Conservation (phyloP, 2,113 vertebrate genomes). For the Solea senegalensis region DNA sequence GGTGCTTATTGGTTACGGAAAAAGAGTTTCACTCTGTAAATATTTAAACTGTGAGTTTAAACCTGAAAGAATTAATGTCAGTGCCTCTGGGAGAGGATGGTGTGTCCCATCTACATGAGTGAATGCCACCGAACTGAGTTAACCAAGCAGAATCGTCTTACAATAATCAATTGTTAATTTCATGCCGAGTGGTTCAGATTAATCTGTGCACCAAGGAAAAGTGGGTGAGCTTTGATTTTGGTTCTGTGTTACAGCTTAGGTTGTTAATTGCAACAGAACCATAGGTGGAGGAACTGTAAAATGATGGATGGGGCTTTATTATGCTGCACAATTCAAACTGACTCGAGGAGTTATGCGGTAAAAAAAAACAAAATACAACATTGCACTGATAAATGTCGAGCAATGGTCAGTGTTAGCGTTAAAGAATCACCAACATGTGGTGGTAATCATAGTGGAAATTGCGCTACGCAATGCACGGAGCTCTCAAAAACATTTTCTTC, state of each 20-base stretch:
- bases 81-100: constrained; percentile 51
- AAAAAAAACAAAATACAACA: constrained; percentile 21
- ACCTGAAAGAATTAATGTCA: constrained; percentile 74
- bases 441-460: constrained; percentile 32
- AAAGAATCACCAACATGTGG: constrained; percentile 38
- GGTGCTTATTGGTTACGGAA: constrained; percentile 55
- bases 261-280: constrained; percentile 41
- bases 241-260: constrained; percentile 17
- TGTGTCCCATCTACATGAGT: constrained; percentile 36
- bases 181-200: constrained; percentile 81
- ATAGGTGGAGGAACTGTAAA: constrained; percentile 23
- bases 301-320: constrained; percentile 14
- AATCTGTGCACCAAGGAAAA: constrained; percentile 66
- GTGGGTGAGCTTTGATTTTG: constrained; percentile 64
- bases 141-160: constrained; percentile 77
- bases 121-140: constrained; percentile 70
- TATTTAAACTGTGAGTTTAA: constrained; percentile 75
- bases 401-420: constrained; percentile 22
- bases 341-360: constrained; percentile 27
- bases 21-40: constrained; percentile 70
- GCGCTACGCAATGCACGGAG: constrained; percentile 27
- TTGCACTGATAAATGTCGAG: constrained; percentile 12
- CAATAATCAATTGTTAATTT: constrained; percentile 86
- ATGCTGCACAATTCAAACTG: constrained; percentile 11
- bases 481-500: constrained; percentile 44